phyloP scores from a whole-genome alignment of 92 coral and sea anemone genomes.

The Pocillopora grandis region DNA sequence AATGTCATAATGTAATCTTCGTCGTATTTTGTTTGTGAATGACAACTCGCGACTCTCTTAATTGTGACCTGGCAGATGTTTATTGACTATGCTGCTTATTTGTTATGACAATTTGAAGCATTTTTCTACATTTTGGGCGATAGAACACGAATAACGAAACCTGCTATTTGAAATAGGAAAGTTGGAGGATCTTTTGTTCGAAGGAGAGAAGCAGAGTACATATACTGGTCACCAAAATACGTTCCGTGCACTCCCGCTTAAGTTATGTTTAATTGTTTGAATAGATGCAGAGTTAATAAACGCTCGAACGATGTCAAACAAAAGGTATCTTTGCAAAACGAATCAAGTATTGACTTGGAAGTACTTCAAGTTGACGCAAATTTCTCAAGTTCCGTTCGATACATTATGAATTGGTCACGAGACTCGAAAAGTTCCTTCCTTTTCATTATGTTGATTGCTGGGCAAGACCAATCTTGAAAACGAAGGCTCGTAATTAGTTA shows the following conservation, averaged over 20 bases:
- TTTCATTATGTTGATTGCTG: neutral
- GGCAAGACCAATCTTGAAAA: neutral
- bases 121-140: neutral
- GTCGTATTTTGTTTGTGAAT: constrained; percentile 14
- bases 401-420: neutral
- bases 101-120: neutral
- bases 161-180: neutral
- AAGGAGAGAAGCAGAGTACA: neutral
- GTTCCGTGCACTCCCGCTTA: neutral
- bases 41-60: neutral
- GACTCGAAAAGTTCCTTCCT: neutral
- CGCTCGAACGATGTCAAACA: constrained; percentile 23
- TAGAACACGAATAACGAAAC: neutral
- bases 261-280: neutral
- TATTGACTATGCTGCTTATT: constrained; percentile 4
- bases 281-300: neutral
- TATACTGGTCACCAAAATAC: neutral
- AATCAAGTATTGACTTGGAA: neutral
- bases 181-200: neutral
- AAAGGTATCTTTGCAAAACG: neutral
- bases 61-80: constrained; percentile 9
- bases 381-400: neutral
- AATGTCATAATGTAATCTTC: neutral
- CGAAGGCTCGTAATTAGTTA: neutral
- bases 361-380: neutral